Percentiles rank a stretch among this genome's conserved stretches.
Conservation (phyloP, 2,888 invertebrate genomes). For the Ceramica pisi region DNA sequence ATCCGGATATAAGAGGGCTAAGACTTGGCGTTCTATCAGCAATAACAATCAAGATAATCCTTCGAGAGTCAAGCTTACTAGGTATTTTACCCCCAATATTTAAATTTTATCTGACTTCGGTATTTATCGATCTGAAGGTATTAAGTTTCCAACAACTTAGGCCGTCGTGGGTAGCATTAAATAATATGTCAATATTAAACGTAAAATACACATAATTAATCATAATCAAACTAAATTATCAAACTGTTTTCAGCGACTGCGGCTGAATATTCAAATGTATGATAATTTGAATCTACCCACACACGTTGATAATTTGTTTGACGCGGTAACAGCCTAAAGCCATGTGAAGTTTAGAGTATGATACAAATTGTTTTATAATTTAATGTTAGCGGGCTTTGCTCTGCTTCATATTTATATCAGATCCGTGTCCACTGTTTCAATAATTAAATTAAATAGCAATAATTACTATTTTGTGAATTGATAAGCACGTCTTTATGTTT, state of each 20-base stretch:
- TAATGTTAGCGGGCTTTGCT: background rate
- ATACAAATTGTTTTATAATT: slow-evolving; percentile 36
- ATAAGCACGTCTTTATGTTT: background rate
- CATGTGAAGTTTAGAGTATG: slow-evolving; percentile 3
- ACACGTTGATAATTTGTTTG: slow-evolving; percentile 42
- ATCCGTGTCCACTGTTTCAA: slow-evolving; percentile 3
- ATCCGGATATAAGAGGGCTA: background rate
- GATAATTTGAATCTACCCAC: slow-evolving; percentile 41
- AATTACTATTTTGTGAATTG: background rate
- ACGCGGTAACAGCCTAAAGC: background rate
- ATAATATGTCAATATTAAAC: background rate
- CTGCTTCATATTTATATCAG: slow-evolving; percentile 10
- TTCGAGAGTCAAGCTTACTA: no score
- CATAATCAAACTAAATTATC: slow-evolving; percentile 35
- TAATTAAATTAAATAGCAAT: no score
- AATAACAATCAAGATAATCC: no score
- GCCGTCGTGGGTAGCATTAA: background rate
- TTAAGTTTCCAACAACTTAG: background rate
- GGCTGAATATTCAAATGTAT: slow-evolving; percentile 58
- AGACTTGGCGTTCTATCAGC: no score
- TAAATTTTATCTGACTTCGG: no score
- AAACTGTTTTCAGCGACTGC: slow-evolving; percentile 20
- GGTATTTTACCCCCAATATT: no score
- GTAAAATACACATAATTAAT: slow-evolving; percentile 15
- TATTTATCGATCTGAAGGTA: background rate